A percentile compares a stretch with the other conserved stretches of the same genome.
These are phyloP conservation scores for Gobiocypris rarus DNA, from an alignment of 2,113 vertebrate genomes.

Conservation along the genomic window DNA sequence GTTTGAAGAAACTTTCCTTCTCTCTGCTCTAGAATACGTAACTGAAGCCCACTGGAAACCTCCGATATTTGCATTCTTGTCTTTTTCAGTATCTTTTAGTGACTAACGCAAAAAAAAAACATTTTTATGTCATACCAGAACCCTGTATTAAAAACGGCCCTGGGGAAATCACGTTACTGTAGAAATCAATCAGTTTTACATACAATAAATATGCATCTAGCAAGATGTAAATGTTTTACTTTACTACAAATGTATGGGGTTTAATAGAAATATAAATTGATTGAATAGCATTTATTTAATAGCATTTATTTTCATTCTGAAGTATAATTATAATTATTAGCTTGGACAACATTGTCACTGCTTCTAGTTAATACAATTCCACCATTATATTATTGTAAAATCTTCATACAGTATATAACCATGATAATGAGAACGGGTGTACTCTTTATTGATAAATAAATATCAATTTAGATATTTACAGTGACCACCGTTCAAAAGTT, in stretches of 20 bases:
- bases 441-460: background rate
- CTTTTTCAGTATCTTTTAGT: conserved; percentile 52
- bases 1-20: conserved; percentile 68
- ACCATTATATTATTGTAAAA: background rate
- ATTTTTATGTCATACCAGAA: conserved; percentile 46
- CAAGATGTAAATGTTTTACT: background rate
- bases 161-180: conserved; percentile 35
- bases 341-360: background rate
- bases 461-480: background rate
- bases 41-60: conserved; percentile 72
- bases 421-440: too few relatives aligned
- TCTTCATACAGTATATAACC: background rate
- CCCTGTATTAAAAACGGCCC: conserved; percentile 43
- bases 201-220: conserved; percentile 31
- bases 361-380: background rate
- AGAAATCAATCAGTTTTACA: conserved; percentile 12
- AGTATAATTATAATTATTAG: background rate
- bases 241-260: background rate
- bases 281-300: too few relatives aligned
- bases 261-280: background rate
- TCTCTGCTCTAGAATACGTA: conserved; percentile 35
- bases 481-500: background rate
- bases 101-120: conserved; percentile 57
- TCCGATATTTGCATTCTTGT: conserved; percentile 58
- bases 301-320: background rate